These are phyloP conservation scores for Hexactinellida sp. DNA, from an alignment of 37 sponge, comb jelly and placozoan genomes.

Conservation along the genomic window DNA sequence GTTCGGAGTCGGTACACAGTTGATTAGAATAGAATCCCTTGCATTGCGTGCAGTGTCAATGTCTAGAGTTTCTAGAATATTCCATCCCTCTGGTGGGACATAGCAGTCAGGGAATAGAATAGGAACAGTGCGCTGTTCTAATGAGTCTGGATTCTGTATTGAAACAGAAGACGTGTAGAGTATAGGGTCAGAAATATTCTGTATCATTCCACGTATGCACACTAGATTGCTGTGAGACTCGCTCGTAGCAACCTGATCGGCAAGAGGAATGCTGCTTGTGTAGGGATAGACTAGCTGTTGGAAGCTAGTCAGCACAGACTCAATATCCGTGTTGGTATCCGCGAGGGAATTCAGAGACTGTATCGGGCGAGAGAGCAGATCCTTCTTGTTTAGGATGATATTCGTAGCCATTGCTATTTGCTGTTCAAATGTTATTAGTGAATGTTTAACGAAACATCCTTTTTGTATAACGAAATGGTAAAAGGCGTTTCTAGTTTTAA, in stretches of 20 bases:
- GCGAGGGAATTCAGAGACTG: not conserved
- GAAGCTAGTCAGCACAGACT: not conserved
- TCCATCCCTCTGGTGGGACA: not conserved
- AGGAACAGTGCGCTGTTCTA: not conserved
- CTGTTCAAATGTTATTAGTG: not conserved
- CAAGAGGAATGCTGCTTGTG: not conserved
- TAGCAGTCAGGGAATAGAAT: not conserved
- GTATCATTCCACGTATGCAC: not conserved
- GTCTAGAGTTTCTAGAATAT: not conserved
- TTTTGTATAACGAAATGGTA: too few species aligned
- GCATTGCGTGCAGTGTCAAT: not conserved
- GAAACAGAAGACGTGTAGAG: not conserved
- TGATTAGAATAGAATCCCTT: not conserved
- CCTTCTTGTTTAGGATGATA: not conserved
- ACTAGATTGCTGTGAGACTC: not conserved
- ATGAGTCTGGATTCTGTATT: not conserved
- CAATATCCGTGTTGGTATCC: not conserved
- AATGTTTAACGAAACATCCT: too few species aligned
- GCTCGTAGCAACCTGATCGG: not conserved
- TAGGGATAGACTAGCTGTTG: not conserved
- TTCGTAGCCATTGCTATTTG: not conserved
- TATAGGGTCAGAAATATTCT: constrained; percentile 4
- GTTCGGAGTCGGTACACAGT: not conserved
- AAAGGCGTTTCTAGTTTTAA: too few species aligned
- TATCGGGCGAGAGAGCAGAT: not conserved